A percentile compares a stretch with the other conserved stretches of the same genome.
Evolutionary conservation across 2,113 vertebrate genomes (phyloP).

Genomic region (Cichladusa arquata): DNA sequence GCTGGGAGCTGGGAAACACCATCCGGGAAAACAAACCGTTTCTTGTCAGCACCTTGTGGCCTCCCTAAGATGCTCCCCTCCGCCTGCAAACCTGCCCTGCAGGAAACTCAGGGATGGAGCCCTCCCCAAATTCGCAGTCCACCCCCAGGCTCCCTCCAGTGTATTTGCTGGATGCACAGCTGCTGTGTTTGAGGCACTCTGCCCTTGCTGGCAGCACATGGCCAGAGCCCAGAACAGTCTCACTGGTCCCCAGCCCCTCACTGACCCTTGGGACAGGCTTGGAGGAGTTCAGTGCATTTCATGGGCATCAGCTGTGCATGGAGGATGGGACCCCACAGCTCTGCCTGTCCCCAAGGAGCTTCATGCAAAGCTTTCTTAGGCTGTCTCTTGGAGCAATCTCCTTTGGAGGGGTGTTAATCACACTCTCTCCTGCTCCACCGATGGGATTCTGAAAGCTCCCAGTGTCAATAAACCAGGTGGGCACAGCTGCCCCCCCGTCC

Average conservation of each 20-base stretch:
- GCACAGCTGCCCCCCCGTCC: rapidly evolving
- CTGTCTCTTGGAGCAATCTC: neutral
- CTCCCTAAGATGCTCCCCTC: neutral
- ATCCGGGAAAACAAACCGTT: neutral
- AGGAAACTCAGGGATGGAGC: neutral
- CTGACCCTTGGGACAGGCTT: neutral
- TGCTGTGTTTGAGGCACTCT: neutral
- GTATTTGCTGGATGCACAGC: neutral
- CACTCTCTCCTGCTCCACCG: neutral
- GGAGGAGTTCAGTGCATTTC: neutral
- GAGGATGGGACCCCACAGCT: neutral
- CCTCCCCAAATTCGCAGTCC: rapidly evolving
- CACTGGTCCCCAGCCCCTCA: rapidly evolving
- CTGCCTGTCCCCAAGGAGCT: neutral
- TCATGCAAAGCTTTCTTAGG: neutral
- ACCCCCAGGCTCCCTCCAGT: neutral
- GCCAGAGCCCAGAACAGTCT: neutral
- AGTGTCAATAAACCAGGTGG: neutral
- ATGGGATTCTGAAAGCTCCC: neutral
- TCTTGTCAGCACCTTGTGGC: neutral
- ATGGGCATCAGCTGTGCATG: rapidly evolving
- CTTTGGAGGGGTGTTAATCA: neutral
- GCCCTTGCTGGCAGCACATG: rapidly evolving
- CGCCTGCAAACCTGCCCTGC: neutral
- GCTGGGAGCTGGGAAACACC: neutral